These are phyloP conservation scores for Atrichornis clamosus DNA, from an alignment of 2,113 vertebrate species.

Conservation along the genomic window DNA sequence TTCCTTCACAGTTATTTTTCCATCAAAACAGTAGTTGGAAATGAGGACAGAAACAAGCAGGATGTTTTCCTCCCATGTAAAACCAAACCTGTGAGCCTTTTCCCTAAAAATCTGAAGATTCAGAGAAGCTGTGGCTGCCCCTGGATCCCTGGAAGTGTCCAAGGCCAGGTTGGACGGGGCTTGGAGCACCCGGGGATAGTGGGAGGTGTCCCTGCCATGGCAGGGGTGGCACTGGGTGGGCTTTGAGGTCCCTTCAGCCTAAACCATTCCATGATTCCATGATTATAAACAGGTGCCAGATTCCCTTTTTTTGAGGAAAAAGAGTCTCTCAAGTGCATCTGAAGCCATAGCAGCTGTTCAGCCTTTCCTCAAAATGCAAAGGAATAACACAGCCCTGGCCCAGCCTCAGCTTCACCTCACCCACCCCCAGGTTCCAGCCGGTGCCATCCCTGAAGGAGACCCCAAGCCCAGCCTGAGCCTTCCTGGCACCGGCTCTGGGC, in stretches of 20 bases:
- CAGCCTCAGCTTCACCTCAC: neutral
- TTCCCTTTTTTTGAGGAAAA: neutral
- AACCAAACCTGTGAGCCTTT: neutral
- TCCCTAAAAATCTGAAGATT: neutral
- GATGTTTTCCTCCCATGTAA: neutral
- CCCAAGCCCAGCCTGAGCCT: neutral
- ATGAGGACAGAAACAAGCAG: neutral
- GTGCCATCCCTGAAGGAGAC: neutral
- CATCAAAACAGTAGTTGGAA: neutral
- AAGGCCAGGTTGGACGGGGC: neutral
- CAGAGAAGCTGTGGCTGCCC: neutral
- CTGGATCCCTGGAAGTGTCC: neutral
- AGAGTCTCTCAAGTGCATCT: neutral
- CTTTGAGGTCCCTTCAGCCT: neutral
- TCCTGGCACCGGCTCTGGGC: neutral
- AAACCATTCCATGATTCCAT: too few relatives aligned
- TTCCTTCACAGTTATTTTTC: neutral
- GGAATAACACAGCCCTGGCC: neutral
- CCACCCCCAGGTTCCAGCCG: neutral
- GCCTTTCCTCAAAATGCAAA: neutral
- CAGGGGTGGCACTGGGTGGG: neutral
- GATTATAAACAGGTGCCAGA: neutral
- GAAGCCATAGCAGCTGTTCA: neutral
- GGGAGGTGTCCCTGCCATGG: neutral
- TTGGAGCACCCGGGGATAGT: neutral